Evolutionary conservation across 2,797 vertebrate species (phyloP), one percentile per base, ranked within the genome.

Genomic region (Tauraco hartlaubi): DNA sequence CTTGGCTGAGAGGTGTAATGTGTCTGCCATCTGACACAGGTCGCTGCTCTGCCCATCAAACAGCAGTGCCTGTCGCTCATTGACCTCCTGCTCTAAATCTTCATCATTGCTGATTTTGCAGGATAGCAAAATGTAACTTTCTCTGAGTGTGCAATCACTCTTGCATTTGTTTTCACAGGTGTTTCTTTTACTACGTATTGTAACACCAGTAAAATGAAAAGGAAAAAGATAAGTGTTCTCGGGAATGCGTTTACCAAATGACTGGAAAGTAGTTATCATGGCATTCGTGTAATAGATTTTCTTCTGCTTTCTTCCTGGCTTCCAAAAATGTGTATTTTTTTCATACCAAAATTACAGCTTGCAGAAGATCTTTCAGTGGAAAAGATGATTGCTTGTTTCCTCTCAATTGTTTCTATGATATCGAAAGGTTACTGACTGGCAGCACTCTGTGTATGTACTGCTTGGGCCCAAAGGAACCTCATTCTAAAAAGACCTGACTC

Each of bases 151-250:
- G 74, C 83, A 95, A 90, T 97, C 94, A 90, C 26, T 52, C 78
- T 78, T 64, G 39, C 15, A 15, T 94, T 97, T 96, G 68, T 94
- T 96, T 85, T 88, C 62, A 26, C 95, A 95, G 95, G 92, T 95
- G 90, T 88, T 94, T 77, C 79, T 95, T 94, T 88, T 78, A 43
- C 16, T 71, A 10, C 14, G 3, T 18, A 10, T 44, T 71, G 28
- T 86, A 69, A 95, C 54, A 85, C 77, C 44, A 73, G 64, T 81
- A 85, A 80, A 83, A 75, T 44, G 67, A 85, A 94, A 94, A 81
- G 44, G 66, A 55, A 81, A 69, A 84, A 46, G 55, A 44, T 83
- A 69, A 82, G 68, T 62, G 26, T 83, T 90, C 55, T 88, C 1
- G 1, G 86, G 88, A 94, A 68, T 17, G 46, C 55, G 25, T 95